phyloP scores from a whole-genome alignment of 1,140 invertebrate species.

The Anagrus nilaparvatae region DNA sequence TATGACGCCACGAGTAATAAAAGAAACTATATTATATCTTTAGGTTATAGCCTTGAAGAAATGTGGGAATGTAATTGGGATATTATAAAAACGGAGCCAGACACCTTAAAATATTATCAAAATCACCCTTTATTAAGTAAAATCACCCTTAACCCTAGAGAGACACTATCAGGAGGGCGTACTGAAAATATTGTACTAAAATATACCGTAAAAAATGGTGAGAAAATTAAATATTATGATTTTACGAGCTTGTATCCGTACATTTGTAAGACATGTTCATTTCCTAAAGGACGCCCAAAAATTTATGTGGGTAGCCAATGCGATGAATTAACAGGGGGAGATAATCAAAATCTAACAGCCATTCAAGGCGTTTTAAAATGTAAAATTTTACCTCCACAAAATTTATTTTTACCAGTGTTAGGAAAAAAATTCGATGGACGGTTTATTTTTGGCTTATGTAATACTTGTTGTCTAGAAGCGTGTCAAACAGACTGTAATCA shows the following conservation, averaged over 20 bases:
- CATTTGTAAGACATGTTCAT: constrained; percentile 24
- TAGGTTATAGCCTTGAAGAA: too few relatives aligned
- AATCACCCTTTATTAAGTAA: too few relatives aligned
- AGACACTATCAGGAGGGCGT: constrained; percentile 29
- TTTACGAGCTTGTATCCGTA: constrained; percentile 32
- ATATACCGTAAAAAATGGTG: constrained; percentile 19
- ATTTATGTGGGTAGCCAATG: constrained; percentile 21
- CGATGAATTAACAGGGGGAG: background rate
- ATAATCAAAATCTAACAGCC: constrained; percentile 3
- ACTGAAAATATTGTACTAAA: constrained; percentile 26
- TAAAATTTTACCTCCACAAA: constrained; percentile 21
- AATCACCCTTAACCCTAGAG: constrained; percentile 14
- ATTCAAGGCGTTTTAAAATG: constrained; percentile 23
- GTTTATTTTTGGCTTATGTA: constrained; percentile 26
- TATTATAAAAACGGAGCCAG: too few relatives aligned
- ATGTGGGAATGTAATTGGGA: too few relatives aligned
- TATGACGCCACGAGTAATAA: too few relatives aligned
- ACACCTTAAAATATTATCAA: too few relatives aligned
- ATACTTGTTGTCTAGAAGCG: constrained; percentile 16
- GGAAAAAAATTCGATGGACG: constrained; percentile 19
- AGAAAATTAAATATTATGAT: constrained; percentile 32
- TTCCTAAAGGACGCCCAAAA: constrained; percentile 30
- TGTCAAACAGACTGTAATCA: constrained; percentile 11
- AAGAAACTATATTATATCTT: too few relatives aligned
- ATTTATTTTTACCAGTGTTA: constrained; percentile 25